Evolutionary conservation across 2,888 invertebrate species (phyloP).

Genomic region (Torymus texanus): DNA sequence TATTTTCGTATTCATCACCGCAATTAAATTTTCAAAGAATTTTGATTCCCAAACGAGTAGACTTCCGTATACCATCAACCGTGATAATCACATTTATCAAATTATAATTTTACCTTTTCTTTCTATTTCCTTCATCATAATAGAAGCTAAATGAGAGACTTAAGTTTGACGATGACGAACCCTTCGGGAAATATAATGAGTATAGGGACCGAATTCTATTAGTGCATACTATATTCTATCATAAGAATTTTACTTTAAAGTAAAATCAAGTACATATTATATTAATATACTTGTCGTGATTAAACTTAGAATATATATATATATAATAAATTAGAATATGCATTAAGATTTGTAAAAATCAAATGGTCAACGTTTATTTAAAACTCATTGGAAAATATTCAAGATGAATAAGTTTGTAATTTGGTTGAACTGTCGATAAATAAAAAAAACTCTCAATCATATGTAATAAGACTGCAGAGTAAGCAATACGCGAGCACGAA

Average conservation of each 20-base stretch:
- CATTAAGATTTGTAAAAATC: too few relatives aligned
- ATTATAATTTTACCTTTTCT: conserved; percentile 25
- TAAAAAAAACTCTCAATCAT: too few relatives aligned
- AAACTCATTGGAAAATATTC: too few relatives aligned
- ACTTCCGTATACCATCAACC: not conserved
- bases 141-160: conserved; percentile 8
- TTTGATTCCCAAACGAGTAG: not conserved
- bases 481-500: not conserved
- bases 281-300: too few relatives aligned
- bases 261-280: too few relatives aligned
- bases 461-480: too few relatives aligned
- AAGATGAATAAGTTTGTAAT: too few relatives aligned
- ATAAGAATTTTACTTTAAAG: not conserved
- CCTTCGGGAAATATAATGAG: conserved; percentile 3
- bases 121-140: not conserved
- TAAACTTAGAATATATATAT: too few relatives aligned
- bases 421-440: too few relatives aligned
- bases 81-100: conserved; percentile 16
- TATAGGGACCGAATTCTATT: not conserved
- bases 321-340: too few relatives aligned
- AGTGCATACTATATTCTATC: not conserved
- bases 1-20: not conserved
- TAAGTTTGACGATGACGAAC: conserved; percentile 6
- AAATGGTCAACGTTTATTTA: too few relatives aligned
- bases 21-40: not conserved